Percentiles rank a stretch among this genome's conserved stretches.
phyloP scores from a whole-genome alignment of 2,797 vertebrate genomes.

The Sphenodon punctatus region DNA sequence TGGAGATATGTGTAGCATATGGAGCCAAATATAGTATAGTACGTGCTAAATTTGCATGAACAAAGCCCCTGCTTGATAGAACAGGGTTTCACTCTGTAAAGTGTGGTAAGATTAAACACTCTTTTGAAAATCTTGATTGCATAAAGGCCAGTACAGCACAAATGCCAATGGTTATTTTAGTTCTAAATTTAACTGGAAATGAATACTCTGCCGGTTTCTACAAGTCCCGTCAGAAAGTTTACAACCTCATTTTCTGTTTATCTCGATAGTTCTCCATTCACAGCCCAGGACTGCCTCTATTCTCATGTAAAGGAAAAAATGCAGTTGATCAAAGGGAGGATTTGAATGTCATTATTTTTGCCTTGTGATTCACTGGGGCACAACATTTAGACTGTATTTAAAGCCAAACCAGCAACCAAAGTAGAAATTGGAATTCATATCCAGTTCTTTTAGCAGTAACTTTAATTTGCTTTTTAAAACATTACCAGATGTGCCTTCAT shows the following conservation, averaged over 20 bases:
- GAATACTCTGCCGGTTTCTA: slow-evolving; percentile 23
- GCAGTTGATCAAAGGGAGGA: slow-evolving; percentile 12
- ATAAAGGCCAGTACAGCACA: not conserved
- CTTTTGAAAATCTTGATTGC: not conserved
- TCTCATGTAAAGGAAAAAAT: not conserved
- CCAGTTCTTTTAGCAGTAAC: not conserved
- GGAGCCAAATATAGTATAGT: too few species aligned
- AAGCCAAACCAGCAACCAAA: too few species aligned
- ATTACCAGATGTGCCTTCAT: not conserved
- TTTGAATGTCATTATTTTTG: slow-evolving; percentile 20
- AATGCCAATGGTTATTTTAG: slow-evolving; percentile 21
- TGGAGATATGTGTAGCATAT: too few species aligned
- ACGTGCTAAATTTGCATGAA: not conserved
- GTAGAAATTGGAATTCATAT: not conserved
- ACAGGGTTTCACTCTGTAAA: not conserved
- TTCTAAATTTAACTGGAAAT: slow-evolving; percentile 27
- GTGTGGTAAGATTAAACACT: not conserved
- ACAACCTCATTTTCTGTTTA: slow-evolving; percentile 27
- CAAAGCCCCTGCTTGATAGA: not conserved
- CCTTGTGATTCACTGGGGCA: not conserved
- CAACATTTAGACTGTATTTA: not conserved
- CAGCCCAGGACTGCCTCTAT: slow-evolving; percentile 3
- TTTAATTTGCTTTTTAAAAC: not conserved
- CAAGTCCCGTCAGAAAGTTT: slow-evolving; percentile 23
- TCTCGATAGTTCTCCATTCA: slow-evolving; percentile 32